Percentiles rank a stretch among this genome's conserved stretches.
Conservation (phyloP, 2,113 vertebrate species). For the Tetrax tetrax region DNA sequence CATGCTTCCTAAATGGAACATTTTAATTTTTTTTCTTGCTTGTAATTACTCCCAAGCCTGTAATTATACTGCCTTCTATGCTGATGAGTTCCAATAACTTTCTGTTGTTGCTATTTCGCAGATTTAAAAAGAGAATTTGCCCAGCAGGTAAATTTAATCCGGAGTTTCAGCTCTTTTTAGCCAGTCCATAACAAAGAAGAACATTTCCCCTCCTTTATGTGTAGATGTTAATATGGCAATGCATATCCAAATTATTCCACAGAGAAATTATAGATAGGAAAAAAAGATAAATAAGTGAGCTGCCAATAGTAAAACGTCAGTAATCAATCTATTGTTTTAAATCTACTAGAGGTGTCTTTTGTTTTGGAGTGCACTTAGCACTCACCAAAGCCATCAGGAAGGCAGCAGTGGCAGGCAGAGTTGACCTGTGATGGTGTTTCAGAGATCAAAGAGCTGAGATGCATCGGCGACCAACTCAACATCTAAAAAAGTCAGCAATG, state of each 20-base stretch:
- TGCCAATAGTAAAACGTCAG: neutral
- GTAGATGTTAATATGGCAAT: neutral
- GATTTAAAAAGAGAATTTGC: neutral
- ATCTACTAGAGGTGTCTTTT: neutral
- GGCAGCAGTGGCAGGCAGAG: neutral
- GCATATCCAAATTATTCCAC: neutral
- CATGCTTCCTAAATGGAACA: neutral
- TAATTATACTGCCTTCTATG: neutral
- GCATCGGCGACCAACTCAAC: accelerated
- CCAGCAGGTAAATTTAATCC: neutral
- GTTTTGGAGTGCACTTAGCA: neutral
- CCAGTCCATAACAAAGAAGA: neutral
- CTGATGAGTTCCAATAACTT: neutral
- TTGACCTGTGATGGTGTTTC: neutral
- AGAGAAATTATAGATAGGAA: neutral
- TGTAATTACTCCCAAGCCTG: neutral
- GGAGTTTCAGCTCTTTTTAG: neutral
- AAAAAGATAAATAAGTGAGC: neutral
- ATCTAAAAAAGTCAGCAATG: neutral
- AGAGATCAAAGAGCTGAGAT: neutral
- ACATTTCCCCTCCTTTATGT: neutral
- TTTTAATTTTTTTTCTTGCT: neutral
- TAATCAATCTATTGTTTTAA: neutral
- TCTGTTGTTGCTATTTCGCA: neutral
- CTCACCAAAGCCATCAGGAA: neutral